Conservation (phyloP, 2,888 invertebrate genomes). For the Tineola bisselliella region DNA sequence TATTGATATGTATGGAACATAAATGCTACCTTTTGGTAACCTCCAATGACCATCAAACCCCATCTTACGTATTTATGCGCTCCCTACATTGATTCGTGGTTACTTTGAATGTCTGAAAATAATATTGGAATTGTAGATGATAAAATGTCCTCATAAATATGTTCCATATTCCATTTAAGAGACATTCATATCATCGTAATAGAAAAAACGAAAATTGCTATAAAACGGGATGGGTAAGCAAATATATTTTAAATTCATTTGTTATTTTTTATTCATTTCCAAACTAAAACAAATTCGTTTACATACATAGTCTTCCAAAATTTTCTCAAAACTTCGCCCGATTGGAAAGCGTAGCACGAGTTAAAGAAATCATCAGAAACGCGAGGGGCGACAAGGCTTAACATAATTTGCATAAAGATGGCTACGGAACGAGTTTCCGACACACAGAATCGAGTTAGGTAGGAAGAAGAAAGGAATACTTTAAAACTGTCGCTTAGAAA, state of each 20-base stretch:
- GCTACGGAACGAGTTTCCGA: slow-evolving; percentile 44
- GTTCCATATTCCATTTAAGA: not conserved
- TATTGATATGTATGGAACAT: slow-evolving; percentile 27
- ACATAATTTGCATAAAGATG: slow-evolving; percentile 55
- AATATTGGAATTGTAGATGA: not conserved
- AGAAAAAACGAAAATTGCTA: not conserved
- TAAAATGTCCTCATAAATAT: not conserved
- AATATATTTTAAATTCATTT: no score
- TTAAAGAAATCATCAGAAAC: slow-evolving; percentile 14
- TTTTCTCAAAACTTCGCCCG: not conserved
- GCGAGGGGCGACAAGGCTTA: slow-evolving; percentile 13
- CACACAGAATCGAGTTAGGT: slow-evolving; percentile 60
- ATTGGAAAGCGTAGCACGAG: slow-evolving; percentile 16
- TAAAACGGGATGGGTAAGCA: no score
- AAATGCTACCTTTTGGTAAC: slow-evolving; percentile 6
- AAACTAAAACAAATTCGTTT: no score
- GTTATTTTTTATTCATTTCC: no score
- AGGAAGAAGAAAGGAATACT: slow-evolving; percentile 39
- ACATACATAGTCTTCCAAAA: no score
- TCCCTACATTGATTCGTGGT: slow-evolving; percentile 8
- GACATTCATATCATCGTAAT: not conserved
- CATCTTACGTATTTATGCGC: not conserved
- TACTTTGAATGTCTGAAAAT: not conserved
- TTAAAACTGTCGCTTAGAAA: slow-evolving; percentile 66
- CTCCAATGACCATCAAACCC: slow-evolving; percentile 12